phyloP scores from a whole-genome alignment of 2,888 invertebrate genomes.

The Metalampra italica region DNA sequence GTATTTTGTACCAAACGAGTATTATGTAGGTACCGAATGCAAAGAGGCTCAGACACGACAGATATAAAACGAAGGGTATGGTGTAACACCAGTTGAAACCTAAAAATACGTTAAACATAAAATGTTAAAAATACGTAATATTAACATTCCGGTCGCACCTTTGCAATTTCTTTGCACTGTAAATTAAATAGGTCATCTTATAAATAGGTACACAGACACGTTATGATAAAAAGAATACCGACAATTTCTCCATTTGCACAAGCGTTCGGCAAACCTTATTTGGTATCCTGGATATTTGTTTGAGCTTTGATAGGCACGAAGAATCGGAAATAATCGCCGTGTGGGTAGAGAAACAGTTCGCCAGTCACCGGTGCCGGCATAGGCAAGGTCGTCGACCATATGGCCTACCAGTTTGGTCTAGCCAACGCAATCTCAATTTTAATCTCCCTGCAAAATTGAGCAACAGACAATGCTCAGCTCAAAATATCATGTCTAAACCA shows the following conservation, averaged over 20 bases:
- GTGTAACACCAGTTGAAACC: neutral
- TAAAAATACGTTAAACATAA: neutral
- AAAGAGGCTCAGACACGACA: neutral
- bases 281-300: neutral
- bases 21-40: slow-evolving; percentile 3
- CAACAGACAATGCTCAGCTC: slow-evolving; percentile 18
- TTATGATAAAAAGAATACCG: slow-evolving; percentile 31
- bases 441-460: slow-evolving; percentile 28
- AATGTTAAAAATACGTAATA: neutral
- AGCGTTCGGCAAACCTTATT: slow-evolving; percentile 8
- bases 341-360: slow-evolving; percentile 52
- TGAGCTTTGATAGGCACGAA: slow-evolving; percentile 21
- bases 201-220: slow-evolving; percentile 17
- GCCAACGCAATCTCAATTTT: slow-evolving; percentile 1
- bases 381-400: slow-evolving; percentile 64
- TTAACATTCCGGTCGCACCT: too few relatives aligned
- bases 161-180: neutral
- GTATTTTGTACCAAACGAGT: slow-evolving; percentile 19
- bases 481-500: neutral
- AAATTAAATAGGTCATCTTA: slow-evolving; percentile 29
- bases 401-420: slow-evolving; percentile 43
- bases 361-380: slow-evolving; percentile 40
- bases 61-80: neutral
- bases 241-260: slow-evolving; percentile 18
- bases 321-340: slow-evolving; percentile 42